A percentile compares a stretch with the other conserved stretches of the same genome.
These are phyloP conservation scores for Amphimedon queenslandica DNA, from an alignment of 37 sponge, comb jelly and placozoan genomes.

Conservation along the genomic window DNA sequence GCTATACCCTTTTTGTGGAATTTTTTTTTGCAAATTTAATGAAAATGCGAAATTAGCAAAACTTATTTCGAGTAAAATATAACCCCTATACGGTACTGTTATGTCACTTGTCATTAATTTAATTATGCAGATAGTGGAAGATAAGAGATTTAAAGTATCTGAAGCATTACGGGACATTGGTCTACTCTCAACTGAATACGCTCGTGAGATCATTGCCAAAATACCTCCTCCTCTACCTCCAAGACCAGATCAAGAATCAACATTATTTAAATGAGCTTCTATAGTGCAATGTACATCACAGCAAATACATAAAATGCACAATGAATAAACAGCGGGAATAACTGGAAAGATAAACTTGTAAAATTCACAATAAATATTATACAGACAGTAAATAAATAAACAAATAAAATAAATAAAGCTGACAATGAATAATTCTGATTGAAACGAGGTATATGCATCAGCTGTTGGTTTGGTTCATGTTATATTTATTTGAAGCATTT, in stretches of 20 bases:
- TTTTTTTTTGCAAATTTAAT: too few species aligned
- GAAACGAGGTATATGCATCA: too few species aligned
- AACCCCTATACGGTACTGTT: too few species aligned
- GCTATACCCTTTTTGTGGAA: too few species aligned
- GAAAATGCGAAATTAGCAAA: too few species aligned
- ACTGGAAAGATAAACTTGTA: background rate
- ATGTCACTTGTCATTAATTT: too few species aligned
- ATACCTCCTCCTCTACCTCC: conserved; percentile 67
- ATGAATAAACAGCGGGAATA: too few species aligned
- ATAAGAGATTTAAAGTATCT: conserved; percentile 72
- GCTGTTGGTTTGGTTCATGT: conserved; percentile 1
- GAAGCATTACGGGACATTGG: conserved; percentile 79
- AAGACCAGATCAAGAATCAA: conserved; percentile 68
- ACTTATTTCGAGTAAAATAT: too few species aligned
- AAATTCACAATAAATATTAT: background rate
- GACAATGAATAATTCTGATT: too few species aligned
- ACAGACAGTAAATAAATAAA: too few species aligned
- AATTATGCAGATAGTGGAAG: conserved; percentile 27
- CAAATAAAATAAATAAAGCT: too few species aligned
- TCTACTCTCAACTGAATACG: conserved; percentile 73
- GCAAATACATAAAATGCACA: background rate
- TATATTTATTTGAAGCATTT: background rate
- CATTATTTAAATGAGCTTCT: conserved; percentile 55
- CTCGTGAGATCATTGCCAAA: conserved; percentile 47
- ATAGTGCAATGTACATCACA: background rate